phyloP scores from a whole-genome alignment of 2,113 vertebrate genomes.

The Trematocara variabile region DNA sequence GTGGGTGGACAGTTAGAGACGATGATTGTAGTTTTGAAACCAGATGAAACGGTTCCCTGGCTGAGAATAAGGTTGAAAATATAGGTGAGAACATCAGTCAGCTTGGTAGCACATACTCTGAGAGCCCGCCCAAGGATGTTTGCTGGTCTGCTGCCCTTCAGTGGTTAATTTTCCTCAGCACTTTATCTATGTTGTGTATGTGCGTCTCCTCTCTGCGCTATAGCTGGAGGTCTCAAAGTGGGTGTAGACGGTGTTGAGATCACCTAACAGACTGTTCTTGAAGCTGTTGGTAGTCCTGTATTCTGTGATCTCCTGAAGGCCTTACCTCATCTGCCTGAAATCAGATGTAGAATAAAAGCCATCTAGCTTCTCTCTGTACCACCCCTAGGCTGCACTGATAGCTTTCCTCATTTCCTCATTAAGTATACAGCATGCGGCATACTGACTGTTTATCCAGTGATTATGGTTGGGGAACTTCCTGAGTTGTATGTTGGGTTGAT shows the following conservation, averaged over 20 bases:
- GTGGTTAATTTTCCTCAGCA: neutral
- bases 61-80: neutral
- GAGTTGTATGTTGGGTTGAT: neutral
- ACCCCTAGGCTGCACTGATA: neutral
- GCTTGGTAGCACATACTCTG: neutral
- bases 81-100: neutral
- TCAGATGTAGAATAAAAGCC: neutral
- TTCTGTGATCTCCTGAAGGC: neutral
- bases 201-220: neutral
- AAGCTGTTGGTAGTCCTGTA: neutral
- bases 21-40: neutral
- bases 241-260: neutral
- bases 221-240: neutral
- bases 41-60: too few relatives aligned
- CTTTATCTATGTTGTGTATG: neutral
- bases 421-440: neutral
- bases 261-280: neutral
- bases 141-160: neutral
- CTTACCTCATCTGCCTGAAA: neutral
- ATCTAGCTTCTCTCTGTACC: neutral
- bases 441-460: neutral
- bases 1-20: neutral
- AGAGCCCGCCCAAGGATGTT: neutral
- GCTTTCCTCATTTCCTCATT: neutral
- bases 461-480: neutral